phyloP scores from a whole-genome alignment of 92 coral and sea anemone species.

The Desmophyllum pertusum region DNA sequence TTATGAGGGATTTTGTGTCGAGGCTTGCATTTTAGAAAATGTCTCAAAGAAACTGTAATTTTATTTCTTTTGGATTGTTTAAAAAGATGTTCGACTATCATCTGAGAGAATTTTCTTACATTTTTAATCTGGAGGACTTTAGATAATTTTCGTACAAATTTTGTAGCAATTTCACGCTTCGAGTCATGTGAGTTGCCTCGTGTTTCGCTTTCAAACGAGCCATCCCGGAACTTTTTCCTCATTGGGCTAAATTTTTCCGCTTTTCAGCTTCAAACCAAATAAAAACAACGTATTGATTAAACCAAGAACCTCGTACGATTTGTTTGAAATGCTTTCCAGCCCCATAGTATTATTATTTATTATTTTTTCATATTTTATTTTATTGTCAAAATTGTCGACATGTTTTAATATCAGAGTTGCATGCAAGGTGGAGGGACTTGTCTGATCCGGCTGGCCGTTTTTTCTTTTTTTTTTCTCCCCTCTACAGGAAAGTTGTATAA shows the following conservation, averaged over 20 bases:
- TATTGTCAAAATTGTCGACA: constrained; percentile 26
- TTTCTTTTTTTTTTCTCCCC: constrained; percentile 38
- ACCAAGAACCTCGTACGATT: neutral
- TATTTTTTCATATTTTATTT: constrained; percentile 36
- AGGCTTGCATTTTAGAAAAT: constrained; percentile 35
- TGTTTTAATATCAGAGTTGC: constrained; percentile 25
- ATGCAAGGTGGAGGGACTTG: constrained; percentile 28
- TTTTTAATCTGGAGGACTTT: neutral
- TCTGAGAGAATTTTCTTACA: neutral
- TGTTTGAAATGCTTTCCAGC: neutral
- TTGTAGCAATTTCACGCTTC: constrained; percentile 48
- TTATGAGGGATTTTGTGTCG: constrained; percentile 40
- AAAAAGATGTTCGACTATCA: neutral
- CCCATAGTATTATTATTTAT: constrained; percentile 6
- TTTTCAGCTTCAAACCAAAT: constrained; percentile 23
- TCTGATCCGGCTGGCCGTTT: constrained; percentile 25
- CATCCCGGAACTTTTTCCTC: constrained; percentile 50
- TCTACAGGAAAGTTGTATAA: constrained; percentile 93
- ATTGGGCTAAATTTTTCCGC: constrained; percentile 33
- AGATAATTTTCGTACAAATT: constrained; percentile 20
- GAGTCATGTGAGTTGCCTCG: constrained; percentile 82
- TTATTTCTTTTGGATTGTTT: neutral
- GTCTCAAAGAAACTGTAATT: constrained; percentile 7
- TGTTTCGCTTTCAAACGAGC: constrained; percentile 64
- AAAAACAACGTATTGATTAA: neutral